phyloP scores from a whole-genome alignment of 2,113 vertebrate genomes.

The Bos taurus region DNA sequence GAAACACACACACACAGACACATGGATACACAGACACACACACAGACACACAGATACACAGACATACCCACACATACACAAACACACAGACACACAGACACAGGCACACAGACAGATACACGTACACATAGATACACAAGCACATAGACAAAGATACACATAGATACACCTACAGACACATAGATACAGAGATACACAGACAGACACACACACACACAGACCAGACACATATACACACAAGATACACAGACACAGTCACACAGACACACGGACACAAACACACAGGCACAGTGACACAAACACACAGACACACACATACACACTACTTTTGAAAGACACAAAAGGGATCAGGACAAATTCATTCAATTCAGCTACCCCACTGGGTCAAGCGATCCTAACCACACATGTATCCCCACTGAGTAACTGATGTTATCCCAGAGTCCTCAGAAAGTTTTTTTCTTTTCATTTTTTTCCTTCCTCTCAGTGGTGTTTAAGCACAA shows the following conservation, averaged over 20 bases:
- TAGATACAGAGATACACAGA: accelerated
- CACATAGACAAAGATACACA: background rate
- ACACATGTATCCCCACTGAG: accelerated
- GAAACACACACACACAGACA: background rate
- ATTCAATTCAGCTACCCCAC: accelerated
- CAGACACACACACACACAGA: accelerated
- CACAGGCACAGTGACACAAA: background rate
- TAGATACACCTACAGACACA: background rate
- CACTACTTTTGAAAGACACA: background rate
- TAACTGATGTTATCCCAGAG: background rate
- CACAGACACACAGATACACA: background rate
- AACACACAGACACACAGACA: background rate
- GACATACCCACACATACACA: background rate
- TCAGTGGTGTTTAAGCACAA: slow-evolving; percentile 21
- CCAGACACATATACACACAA: background rate
- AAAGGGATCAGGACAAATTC: background rate
- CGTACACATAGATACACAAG: background rate
- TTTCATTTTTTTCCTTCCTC: background rate
- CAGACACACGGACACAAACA: accelerated
- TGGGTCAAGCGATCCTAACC: background rate
- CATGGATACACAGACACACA: background rate
- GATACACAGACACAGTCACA: background rate
- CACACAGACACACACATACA: background rate
- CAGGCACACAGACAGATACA: background rate
- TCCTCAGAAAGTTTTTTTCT: background rate